Percentiles rank a stretch among this genome's conserved stretches.
Evolutionary conservation across 2,888 invertebrate genomes (phyloP).

Genomic region (Idaea aversata): DNA sequence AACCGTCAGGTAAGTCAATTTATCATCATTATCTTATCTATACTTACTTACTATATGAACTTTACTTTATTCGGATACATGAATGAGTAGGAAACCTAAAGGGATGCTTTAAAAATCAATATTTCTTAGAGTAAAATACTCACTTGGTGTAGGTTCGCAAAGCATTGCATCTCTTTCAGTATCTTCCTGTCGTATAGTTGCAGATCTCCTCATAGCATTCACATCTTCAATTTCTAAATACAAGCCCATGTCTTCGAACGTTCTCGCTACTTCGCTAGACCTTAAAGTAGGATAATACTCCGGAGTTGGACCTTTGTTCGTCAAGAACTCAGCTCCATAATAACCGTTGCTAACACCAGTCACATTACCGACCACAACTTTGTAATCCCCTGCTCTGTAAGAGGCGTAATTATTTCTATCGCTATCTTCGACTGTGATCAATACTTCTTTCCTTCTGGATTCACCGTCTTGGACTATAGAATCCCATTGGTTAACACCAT

Average conservation of each 20-base stretch:
- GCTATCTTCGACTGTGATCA: conserved; percentile 80
- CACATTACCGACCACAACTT: conserved; percentile 81
- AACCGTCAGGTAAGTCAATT: neutral
- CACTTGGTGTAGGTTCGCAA: conserved; percentile 62
- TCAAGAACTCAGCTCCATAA: conserved; percentile 58
- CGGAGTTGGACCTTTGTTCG: conserved; percentile 50
- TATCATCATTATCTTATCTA: neutral
- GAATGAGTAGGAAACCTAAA: neutral
- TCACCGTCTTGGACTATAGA: conserved; percentile 72
- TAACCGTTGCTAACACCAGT: conserved; percentile 60
- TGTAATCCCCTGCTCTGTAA: conserved; percentile 82
- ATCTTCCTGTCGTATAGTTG: conserved; percentile 57
- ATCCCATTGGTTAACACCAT: conserved; percentile 86
- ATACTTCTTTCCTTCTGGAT: conserved; percentile 77
- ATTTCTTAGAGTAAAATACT: conserved; percentile 32
- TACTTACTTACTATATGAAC: neutral
- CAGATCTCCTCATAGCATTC: conserved; percentile 46
- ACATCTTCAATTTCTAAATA: conserved; percentile 51
- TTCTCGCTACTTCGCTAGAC: conserved; percentile 50
- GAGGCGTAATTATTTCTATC: conserved; percentile 75
- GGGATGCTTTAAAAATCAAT: neutral
- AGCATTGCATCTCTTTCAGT: conserved; percentile 49
- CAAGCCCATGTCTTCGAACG: conserved; percentile 54
- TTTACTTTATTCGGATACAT: neutral
- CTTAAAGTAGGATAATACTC: conserved; percentile 55